Conservation (phyloP, 2,797 vertebrate species). For the Heteromormyrus szaboi region DNA sequence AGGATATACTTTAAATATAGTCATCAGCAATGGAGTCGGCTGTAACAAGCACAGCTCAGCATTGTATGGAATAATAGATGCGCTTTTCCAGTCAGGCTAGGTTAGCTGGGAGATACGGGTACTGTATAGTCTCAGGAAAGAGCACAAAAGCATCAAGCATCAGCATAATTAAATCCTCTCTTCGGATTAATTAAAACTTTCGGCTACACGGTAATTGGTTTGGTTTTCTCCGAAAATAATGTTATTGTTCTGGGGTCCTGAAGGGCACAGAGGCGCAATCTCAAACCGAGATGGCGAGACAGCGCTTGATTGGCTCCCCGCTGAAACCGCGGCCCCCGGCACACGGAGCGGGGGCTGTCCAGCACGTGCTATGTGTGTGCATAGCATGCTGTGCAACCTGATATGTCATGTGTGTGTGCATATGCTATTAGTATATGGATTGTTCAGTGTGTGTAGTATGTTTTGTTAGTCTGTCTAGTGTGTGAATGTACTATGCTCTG, state of each 20-base stretch:
- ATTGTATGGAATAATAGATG: neutral
- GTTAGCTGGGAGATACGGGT: slow-evolving; percentile 6
- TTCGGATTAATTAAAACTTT: slow-evolving; percentile 32
- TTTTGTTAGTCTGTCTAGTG: neutral
- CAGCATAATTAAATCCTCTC: slow-evolving; percentile 24
- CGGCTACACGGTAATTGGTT: slow-evolving; percentile 34
- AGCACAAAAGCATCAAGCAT: slow-evolving; percentile 21
- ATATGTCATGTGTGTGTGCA: neutral
- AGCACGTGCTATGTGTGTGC: neutral
- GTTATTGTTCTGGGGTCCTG: slow-evolving; percentile 31
- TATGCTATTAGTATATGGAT: neutral
- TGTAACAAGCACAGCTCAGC: neutral
- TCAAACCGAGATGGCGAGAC: slow-evolving; percentile 15
- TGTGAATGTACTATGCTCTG: neutral
- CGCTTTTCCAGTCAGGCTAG: neutral
- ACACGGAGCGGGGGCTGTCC: neutral
- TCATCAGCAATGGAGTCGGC: neutral
- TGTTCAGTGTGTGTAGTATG: neutral
- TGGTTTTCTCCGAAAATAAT: slow-evolving; percentile 23
- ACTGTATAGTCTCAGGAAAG: slow-evolving; percentile 20
- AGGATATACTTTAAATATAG: neutral
- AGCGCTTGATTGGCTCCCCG: slow-evolving; percentile 16
- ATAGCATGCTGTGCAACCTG: neutral
- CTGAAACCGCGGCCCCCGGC: neutral
- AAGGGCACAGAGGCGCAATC: slow-evolving; percentile 19